These are phyloP conservation scores for Nephila pilipes DNA, from an alignment of 1,140 invertebrate species.

Conservation along the genomic window DNA sequence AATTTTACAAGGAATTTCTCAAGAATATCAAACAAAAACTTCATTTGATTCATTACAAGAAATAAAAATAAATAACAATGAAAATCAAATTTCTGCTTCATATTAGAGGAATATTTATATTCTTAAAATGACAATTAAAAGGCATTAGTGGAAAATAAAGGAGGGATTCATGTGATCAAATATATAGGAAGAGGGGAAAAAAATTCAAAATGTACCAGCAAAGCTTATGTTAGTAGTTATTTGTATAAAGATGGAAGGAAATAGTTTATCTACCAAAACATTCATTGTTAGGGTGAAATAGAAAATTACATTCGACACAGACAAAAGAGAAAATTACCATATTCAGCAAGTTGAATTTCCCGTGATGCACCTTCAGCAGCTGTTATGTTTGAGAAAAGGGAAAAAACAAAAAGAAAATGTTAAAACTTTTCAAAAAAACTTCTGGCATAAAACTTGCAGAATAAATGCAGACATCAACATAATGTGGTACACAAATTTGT, in stretches of 20 bases:
- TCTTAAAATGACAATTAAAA: no score
- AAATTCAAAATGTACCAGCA: neutral
- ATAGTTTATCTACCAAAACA: no score
- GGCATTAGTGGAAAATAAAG: no score
- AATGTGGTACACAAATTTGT: slow-evolving; percentile 26
- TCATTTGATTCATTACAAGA: no score
- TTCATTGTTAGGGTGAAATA: neutral
- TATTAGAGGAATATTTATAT: no score
- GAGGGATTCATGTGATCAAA: neutral
- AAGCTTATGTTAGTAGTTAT: neutral
- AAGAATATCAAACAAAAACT: no score
- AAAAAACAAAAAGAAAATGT: slow-evolving; percentile 26
- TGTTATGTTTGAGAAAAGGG: slow-evolving; percentile 25
- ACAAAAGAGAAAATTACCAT: slow-evolving; percentile 68
- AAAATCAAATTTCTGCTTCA: no score
- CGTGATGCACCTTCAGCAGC: slow-evolving; percentile 52
- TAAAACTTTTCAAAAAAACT: slow-evolving; percentile 32
- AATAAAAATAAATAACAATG: no score
- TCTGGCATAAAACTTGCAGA: slow-evolving; percentile 23
- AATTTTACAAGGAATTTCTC: no score
- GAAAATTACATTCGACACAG: slow-evolving; percentile 34
- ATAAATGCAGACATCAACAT: neutral
- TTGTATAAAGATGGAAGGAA: neutral
- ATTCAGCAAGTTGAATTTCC: slow-evolving; percentile 71
- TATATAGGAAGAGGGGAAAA: neutral